Conservation (phyloP, 2,888 invertebrate genomes). For the Ashinkailepas kermadecensis region DNA sequence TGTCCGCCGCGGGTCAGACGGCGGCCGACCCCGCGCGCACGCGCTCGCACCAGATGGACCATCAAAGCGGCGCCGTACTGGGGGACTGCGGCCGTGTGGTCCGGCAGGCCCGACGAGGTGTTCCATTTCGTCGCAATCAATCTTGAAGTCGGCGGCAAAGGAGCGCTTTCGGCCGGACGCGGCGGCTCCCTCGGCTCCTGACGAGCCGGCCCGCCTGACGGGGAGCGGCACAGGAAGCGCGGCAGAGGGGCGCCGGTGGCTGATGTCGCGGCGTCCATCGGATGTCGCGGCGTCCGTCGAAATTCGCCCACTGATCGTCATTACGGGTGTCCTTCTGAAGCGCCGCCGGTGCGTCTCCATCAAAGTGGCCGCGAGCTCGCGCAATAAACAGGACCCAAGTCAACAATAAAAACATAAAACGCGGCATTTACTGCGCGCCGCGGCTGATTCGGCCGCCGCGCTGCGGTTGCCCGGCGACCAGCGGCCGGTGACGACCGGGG, state of each 20-base stretch:
- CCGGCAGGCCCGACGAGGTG: neutral
- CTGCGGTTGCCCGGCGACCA: neutral
- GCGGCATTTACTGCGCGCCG: neutral
- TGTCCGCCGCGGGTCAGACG: neutral
- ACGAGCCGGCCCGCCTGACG: neutral
- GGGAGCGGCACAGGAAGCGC: neutral
- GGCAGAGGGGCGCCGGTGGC: neutral
- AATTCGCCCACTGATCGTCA: neutral
- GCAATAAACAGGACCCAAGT: neutral
- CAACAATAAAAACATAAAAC: conserved; percentile 21
- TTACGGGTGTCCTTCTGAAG: neutral
- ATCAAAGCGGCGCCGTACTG: neutral
- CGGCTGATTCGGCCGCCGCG: neutral
- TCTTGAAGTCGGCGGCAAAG: neutral
- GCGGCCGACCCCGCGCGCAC: neutral
- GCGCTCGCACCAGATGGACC: neutral
- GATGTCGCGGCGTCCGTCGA: neutral
- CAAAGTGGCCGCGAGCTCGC: neutral
- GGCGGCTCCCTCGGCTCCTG: neutral
- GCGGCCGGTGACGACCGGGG: neutral
- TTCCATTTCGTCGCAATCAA: conserved; percentile 17
- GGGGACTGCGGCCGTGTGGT: neutral
- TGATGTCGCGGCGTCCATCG: too few relatives aligned
- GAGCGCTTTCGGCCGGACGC: neutral
- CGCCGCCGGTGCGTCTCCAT: neutral